These are phyloP conservation scores for Thereva nobilitata DNA, from an alignment of 2,888 invertebrate species.

Conservation along the genomic window DNA sequence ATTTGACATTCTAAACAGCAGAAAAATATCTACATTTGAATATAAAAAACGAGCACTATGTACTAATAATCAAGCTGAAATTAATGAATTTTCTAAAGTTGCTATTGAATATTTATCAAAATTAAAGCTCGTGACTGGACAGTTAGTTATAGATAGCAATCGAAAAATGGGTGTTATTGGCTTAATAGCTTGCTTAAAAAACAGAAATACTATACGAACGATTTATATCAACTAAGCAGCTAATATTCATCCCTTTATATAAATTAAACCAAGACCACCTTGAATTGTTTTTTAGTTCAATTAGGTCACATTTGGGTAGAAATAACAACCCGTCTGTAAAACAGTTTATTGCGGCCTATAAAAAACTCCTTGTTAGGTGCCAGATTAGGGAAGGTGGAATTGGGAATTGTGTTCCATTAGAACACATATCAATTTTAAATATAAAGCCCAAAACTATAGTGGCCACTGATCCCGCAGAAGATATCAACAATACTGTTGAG, in stretches of 20 bases:
- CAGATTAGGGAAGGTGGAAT: not conserved
- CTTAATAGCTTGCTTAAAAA: not conserved
- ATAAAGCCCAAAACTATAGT: not conserved
- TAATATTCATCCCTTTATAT: constrained; percentile 2
- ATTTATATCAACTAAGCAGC: not conserved
- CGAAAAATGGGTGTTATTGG: constrained; percentile 5
- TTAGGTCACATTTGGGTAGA: constrained; percentile 8
- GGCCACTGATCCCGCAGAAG: not conserved
- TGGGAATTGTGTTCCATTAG: not conserved
- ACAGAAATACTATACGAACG: not conserved
- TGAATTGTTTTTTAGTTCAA: constrained; percentile 10
- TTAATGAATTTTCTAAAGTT: not conserved
- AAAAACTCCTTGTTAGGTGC: constrained; percentile 1
- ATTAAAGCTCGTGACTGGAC: not conserved
- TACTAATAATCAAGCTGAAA: not conserved
- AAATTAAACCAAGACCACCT: constrained; percentile 8
- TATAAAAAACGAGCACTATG: constrained; percentile 3
- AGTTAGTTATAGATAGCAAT: not conserved
- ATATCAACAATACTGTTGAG: constrained; percentile 1
- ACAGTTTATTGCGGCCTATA: constrained; percentile 5
- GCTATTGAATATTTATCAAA: not conserved
- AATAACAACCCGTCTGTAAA: constrained; percentile 11
- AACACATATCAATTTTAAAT: not conserved
- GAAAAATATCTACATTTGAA: not conserved
- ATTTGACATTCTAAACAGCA: constrained; percentile 9